A percentile compares a stretch with the other conserved stretches of the same genome.
Evolutionary conservation across 1,140 invertebrate species (phyloP).

Genomic region (Eumaeus atala): DNA sequence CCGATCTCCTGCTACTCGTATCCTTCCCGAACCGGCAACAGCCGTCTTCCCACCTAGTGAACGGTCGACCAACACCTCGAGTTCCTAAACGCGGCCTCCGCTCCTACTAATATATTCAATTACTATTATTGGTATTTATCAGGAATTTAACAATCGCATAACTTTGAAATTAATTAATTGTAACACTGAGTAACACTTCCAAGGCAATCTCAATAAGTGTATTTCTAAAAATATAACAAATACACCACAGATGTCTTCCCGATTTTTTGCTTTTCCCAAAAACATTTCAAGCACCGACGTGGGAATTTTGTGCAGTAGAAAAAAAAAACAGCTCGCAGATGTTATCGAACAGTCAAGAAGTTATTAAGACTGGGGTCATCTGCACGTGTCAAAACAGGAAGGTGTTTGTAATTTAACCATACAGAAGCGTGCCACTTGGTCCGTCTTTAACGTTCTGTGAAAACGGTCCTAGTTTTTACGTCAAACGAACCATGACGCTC

Average conservation of each 20-base stretch:
- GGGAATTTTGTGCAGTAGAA: conserved; percentile 47
- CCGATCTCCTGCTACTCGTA: no score
- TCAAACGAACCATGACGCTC: background rate
- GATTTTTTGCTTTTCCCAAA: conserved; percentile 48
- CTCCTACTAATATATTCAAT: no score
- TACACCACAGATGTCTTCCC: conserved; percentile 59
- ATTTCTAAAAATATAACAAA: conserved; percentile 44
- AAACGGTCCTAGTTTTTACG: conserved; percentile 53
- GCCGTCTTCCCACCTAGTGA: no score
- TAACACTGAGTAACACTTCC: no score
- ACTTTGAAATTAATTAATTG: no score
- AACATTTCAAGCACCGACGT: conserved; percentile 56
- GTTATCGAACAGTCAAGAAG: conserved; percentile 43
- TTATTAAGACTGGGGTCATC: conserved; percentile 27
- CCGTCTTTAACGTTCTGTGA: conserved; percentile 54
- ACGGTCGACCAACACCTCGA: no score
- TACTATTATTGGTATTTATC: no score
- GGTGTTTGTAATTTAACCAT: conserved; percentile 41
- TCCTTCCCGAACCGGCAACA: no score
- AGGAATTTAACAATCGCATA: no score
- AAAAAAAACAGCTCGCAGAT: conserved; percentile 48
- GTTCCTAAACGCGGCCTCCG: no score
- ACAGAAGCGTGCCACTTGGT: conserved; percentile 59
- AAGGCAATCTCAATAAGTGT: no score
- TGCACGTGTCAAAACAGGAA: conserved; percentile 64